These are phyloP conservation scores for Drosophila pseudoobscura DNA, from an alignment of 1,140 invertebrate genomes.

Conservation along the genomic window DNA sequence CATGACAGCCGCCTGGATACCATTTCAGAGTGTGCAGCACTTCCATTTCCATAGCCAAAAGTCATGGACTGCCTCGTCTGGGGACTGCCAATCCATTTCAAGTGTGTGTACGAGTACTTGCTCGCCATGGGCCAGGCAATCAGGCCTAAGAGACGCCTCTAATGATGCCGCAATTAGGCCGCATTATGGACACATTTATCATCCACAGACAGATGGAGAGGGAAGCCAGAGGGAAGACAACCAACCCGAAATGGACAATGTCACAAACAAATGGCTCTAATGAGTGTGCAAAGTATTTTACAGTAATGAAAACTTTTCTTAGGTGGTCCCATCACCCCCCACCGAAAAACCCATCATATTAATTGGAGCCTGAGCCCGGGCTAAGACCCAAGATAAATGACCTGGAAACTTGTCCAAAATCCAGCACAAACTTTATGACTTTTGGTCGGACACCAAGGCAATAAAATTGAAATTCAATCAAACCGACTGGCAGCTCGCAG, in stretches of 20 bases:
- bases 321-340: not conserved
- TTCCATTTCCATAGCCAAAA: constrained; percentile 17
- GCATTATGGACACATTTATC: constrained; percentile 76
- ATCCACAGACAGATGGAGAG: constrained; percentile 14
- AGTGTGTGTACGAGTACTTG: constrained; percentile 5
- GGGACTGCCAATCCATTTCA: constrained; percentile 32
- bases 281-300: constrained; percentile 48
- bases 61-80: constrained; percentile 16
- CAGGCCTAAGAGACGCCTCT: constrained; percentile 45
- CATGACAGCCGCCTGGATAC: constrained; percentile 25
- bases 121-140: constrained; percentile 25
- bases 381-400: constrained; percentile 42
- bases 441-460: constrained; percentile 24
- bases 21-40: not conserved
- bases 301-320: constrained; percentile 49
- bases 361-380: constrained; percentile 31
- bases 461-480: constrained; percentile 54
- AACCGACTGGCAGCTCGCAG: constrained; percentile 14
- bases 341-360: constrained; percentile 34
- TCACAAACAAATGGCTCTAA: constrained; percentile 51
- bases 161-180: constrained; percentile 71
- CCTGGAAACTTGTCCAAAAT: constrained; percentile 35
- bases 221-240: constrained; percentile 1
- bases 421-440: constrained; percentile 40
- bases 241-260: constrained; percentile 24